Evolutionary conservation across 2,888 invertebrate species (phyloP).

Genomic region (Drosophila silvestris): DNA sequence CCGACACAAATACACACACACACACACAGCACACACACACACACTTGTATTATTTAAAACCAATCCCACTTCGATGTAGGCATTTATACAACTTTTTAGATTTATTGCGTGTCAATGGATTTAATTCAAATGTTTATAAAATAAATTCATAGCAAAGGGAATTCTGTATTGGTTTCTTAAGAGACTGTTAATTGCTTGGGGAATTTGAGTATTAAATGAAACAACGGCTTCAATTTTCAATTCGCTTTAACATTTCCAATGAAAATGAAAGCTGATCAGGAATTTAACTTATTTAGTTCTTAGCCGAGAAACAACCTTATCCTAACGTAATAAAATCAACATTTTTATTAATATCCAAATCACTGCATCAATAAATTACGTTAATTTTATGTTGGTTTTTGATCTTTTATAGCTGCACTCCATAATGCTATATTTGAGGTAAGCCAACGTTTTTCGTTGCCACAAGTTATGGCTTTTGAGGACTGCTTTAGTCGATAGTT

Average conservation of each 20-base stretch:
- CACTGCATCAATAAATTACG: neutral
- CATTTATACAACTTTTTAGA: neutral
- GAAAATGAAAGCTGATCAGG: neutral
- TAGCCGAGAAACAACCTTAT: neutral
- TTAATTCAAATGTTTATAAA: constrained; percentile 6
- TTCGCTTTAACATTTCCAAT: neutral
- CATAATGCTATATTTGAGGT: too few species aligned
- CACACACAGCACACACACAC: neutral
- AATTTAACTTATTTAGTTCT: neutral
- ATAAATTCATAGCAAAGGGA: neutral
- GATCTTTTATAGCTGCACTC: neutral
- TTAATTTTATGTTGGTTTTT: neutral
- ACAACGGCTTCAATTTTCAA: neutral
- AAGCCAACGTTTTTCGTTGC: too few species aligned
- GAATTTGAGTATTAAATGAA: neutral
- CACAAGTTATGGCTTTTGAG: neutral
- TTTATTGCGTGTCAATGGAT: constrained; percentile 1
- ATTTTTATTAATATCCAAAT: neutral
- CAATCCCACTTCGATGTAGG: constrained; percentile 39
- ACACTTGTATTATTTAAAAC: constrained; percentile 1
- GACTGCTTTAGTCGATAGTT: neutral
- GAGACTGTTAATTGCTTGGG: neutral
- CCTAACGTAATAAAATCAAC: neutral
- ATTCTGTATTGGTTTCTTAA: neutral
- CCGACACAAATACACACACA: neutral